A percentile compares a stretch with the other conserved stretches of the same genome.
Evolutionary conservation across 1,140 invertebrate genomes (phyloP).

Genomic region (Psix sp.): DNA sequence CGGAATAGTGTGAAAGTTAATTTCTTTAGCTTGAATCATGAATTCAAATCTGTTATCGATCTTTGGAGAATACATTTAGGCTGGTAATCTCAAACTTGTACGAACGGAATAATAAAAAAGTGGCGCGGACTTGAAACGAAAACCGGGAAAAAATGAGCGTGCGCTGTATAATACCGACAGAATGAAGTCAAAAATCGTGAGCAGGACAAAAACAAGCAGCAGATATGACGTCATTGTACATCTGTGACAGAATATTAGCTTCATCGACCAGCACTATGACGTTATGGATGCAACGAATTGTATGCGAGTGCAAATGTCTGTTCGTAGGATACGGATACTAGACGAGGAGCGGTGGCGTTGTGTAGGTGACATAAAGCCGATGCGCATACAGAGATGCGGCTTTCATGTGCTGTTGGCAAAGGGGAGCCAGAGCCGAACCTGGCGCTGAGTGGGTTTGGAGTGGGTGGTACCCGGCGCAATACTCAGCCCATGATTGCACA

Average conservation of each 20-base stretch:
- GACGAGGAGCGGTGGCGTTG: slow-evolving; percentile 35
- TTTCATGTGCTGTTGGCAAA: slow-evolving; percentile 57
- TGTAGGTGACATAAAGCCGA: slow-evolving; percentile 45
- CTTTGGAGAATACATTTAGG: too few relatives aligned
- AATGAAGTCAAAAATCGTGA: slow-evolving; percentile 43
- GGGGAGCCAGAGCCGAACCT: slow-evolving; percentile 52
- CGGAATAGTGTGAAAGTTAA: too few relatives aligned
- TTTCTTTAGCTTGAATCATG: too few relatives aligned
- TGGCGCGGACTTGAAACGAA: neutral
- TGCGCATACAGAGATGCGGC: slow-evolving; percentile 52
- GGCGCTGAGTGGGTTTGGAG: slow-evolving; percentile 55
- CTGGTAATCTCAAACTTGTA: too few relatives aligned
- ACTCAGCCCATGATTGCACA: slow-evolving; percentile 4
- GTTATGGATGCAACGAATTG: slow-evolving; percentile 47
- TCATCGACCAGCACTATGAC: slow-evolving; percentile 45
- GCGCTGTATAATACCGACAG: slow-evolving; percentile 5
- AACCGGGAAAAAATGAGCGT: neutral
- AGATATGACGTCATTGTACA: slow-evolving; percentile 53
- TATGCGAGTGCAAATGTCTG: slow-evolving; percentile 47
- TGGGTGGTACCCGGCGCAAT: slow-evolving; percentile 49
- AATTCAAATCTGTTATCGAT: too few relatives aligned
- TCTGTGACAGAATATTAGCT: slow-evolving; percentile 53
- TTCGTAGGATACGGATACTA: slow-evolving; percentile 48
- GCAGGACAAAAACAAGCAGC: slow-evolving; percentile 26
- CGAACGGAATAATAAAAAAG: too few relatives aligned